Percentiles rank a stretch among this genome's conserved stretches.
Conservation (phyloP, 2,113 vertebrate species). For the Crotalus viridis region DNA sequence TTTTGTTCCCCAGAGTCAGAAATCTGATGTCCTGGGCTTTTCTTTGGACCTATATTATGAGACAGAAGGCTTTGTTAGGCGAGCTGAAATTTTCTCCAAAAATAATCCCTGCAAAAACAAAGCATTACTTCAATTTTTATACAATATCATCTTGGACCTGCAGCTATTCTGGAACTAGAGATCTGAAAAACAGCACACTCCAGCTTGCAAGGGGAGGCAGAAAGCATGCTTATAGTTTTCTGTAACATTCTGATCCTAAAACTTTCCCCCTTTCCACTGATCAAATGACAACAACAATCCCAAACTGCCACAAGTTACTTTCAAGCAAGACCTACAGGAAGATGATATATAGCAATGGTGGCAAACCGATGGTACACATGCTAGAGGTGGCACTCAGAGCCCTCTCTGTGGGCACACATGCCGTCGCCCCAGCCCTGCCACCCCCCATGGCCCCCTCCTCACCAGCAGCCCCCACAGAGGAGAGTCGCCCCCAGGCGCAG, state of each 20-base stretch:
- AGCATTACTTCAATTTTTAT: background rate
- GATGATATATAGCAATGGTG: background rate
- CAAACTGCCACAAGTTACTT: background rate
- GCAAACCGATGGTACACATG: no score
- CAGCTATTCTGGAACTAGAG: background rate
- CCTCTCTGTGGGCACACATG: no score
- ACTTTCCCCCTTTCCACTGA: background rate
- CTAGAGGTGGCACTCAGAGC: no score
- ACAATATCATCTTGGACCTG: background rate
- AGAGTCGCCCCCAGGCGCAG: no score
- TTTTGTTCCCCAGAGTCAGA: slow-evolving; percentile 77
- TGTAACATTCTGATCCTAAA: background rate
- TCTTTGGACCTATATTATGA: slow-evolving; percentile 71
- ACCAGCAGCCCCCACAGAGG: no score
- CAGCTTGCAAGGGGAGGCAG: background rate
- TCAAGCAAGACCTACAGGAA: background rate
- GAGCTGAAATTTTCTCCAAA: background rate
- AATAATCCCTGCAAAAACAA: background rate
- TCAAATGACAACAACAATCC: background rate
- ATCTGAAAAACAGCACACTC: background rate
- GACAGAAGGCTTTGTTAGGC: slow-evolving; percentile 9
- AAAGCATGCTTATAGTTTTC: background rate
- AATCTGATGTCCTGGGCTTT: slow-evolving; percentile 70
- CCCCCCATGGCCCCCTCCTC: no score
- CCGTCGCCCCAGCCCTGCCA: no score